Evolutionary conservation across 2,888 invertebrate genomes (phyloP), one percentile per base, ranked within the genome.

Genomic region (Panzeria rudis): DNA sequence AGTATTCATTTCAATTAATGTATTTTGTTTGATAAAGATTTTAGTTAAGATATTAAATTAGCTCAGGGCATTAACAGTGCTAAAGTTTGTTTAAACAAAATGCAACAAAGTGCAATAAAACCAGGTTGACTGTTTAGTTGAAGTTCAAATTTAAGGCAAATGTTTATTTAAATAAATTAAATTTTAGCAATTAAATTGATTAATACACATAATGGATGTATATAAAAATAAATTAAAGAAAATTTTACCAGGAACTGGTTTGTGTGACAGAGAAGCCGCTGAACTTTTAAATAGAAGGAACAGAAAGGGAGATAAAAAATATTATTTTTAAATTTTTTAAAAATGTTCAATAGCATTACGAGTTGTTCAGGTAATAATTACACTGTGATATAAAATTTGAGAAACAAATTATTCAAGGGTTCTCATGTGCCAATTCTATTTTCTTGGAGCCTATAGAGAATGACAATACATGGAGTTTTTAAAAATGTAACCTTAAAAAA

Each of bases 11-110:
- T n/a, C 15, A 38, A 25, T 11, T 11, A 29, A 17, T 47, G 47
- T 17, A 29, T 29, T 56, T 56, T 56, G 9, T n/a, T 11, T 32
- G 29, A 29, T 56, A 29, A 25, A 15, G 29, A 54, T 54, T 56
- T 32, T 5, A 56, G n/a, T 56, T n/a, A 56, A 56, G n/a, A 56
- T 32, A 56, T 61, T 23, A 17, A 50, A 35, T 15, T 35, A 50
- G 50, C 32, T n/a, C 3, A 17, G 15, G 59, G 8, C 59, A 47
- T n/a, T 50, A 61, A 23, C 73, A 61, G 17, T 25, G 20, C 35
- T 52, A 68, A 35, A 56, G 32, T 44, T 44, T 47, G 44, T 35
- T 38, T 32, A 32, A 17, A 0, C 29, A 29, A 20, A 32, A 47
- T 59, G 2, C n/a, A 41, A 56, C 56, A 54, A 56, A 32, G 44